These are phyloP conservation scores for Piscicola geometra DNA, from an alignment of 2,888 invertebrate genomes.

Conservation along the genomic window DNA sequence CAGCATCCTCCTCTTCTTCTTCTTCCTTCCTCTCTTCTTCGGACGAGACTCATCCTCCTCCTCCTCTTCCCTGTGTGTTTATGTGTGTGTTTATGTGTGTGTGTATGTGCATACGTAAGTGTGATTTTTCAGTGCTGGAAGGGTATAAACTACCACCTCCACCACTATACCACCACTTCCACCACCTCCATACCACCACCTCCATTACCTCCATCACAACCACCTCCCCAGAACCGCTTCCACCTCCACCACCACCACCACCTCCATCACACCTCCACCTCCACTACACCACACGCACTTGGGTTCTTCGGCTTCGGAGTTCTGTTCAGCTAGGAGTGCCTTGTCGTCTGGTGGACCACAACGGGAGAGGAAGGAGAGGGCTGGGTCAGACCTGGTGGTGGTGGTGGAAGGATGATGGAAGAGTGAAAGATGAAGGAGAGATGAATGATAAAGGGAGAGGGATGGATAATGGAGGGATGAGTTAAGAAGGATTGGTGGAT, in stretches of 20 bases:
- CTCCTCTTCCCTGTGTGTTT: slow-evolving; percentile 16
- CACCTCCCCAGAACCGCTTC: not conserved
- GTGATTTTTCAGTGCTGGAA: too few relatives aligned
- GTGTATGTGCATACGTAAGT: too few relatives aligned
- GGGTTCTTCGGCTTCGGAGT: slow-evolving; percentile 60
- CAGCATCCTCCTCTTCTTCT: slow-evolving; percentile 34
- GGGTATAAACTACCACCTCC: not conserved
- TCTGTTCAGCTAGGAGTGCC: slow-evolving; percentile 59
- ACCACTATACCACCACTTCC: too few relatives aligned
- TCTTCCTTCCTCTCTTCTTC: slow-evolving; percentile 34
- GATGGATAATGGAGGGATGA: too few relatives aligned
- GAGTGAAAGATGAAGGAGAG: too few relatives aligned
- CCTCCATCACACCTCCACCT: not conserved
- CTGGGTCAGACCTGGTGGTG: slow-evolving; percentile 69
- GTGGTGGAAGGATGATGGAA: too few relatives aligned
- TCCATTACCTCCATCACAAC: too few relatives aligned
- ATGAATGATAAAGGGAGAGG: too few relatives aligned
- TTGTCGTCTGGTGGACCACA: slow-evolving; percentile 64
- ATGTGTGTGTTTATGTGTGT: not conserved
- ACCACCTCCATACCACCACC: too few relatives aligned
- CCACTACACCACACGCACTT: slow-evolving; percentile 19
- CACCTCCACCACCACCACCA: too few relatives aligned
- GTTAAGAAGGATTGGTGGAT: too few relatives aligned
- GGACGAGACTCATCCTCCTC: slow-evolving; percentile 29
- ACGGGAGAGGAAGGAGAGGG: slow-evolving; percentile 81